A percentile compares a stretch with the other conserved stretches of the same genome.
Conservation (phyloP, 1,140 invertebrate species). For the Leptoteleia sp. region DNA sequence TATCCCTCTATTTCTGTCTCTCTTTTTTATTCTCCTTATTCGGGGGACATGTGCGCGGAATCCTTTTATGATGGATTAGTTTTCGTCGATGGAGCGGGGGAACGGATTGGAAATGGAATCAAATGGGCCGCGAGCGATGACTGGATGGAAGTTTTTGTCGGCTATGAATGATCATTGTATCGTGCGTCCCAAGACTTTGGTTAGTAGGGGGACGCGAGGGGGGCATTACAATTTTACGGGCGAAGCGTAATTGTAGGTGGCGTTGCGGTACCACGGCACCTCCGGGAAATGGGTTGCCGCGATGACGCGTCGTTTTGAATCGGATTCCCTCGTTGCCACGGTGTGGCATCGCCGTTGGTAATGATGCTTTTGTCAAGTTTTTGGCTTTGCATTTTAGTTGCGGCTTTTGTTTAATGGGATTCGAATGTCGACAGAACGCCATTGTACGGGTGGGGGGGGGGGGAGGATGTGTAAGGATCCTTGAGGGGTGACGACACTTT, state of each 20-base stretch:
- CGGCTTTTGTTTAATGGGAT: conserved; percentile 31
- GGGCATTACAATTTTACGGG: conserved; percentile 33
- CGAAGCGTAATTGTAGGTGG: conserved; percentile 29
- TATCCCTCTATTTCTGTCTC: conserved; percentile 1
- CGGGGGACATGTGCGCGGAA: conserved; percentile 26
- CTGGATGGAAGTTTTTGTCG: conserved; percentile 39
- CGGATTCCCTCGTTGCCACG: conserved; percentile 8
- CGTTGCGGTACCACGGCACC: not conserved
- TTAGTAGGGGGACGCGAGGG: no score
- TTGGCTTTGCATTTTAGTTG: conserved; percentile 4
- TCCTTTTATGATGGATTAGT: conserved; percentile 54
- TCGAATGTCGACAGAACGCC: conserved; percentile 13
- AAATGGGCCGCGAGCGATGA: conserved; percentile 46
- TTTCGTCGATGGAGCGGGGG: conserved; percentile 29
- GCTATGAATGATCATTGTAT: conserved; percentile 38
- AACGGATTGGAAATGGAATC: conserved; percentile 46
- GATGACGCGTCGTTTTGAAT: conserved; percentile 18
- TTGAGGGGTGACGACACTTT: conserved; percentile 8
- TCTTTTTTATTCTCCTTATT: conserved; percentile 12
- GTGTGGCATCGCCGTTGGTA: conserved; percentile 5
- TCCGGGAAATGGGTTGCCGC: conserved; percentile 7
- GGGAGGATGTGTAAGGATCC: not conserved
- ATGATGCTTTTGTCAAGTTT: conserved; percentile 24
- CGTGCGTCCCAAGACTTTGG: conserved; percentile 11
- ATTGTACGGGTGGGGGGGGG: no score